phyloP scores from a whole-genome alignment of 1,140 invertebrate species.

The Drosophila simulans region DNA sequence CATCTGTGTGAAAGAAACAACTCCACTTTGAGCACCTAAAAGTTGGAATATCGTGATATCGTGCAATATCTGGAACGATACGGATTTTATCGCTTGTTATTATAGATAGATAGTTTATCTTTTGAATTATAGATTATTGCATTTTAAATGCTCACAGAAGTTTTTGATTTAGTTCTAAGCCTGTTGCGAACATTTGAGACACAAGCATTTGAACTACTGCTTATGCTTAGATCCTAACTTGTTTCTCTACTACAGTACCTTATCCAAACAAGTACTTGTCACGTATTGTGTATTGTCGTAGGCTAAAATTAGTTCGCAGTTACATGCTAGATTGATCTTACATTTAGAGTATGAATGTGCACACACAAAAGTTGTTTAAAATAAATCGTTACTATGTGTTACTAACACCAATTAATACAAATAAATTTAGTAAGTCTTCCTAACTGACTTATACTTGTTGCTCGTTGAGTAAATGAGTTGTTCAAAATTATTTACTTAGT shows the following conservation, averaged over 20 bases:
- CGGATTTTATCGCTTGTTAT: constrained; percentile 11
- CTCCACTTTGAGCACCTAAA: not conserved
- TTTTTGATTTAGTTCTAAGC: constrained; percentile 11
- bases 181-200: not conserved
- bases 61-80: constrained; percentile 4
- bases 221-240: constrained; percentile 11
- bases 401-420: not conserved
- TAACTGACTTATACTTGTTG: no score
- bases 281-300: constrained; percentile 19
- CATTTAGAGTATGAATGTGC: not conserved
- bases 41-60: no score
- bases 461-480: no score
- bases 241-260: constrained; percentile 10
- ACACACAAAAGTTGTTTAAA: not conserved
- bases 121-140: constrained; percentile 5
- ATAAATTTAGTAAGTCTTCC: no score
- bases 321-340: not conserved
- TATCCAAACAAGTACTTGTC: constrained; percentile 1
- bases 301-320: not conserved
- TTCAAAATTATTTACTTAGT: no score
- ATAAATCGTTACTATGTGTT: constrained; percentile 9
- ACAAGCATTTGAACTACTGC: constrained; percentile 3
- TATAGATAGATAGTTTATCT: constrained; percentile 9
- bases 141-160: constrained; percentile 37
- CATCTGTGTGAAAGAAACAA: constrained; percentile 62